Conservation (phyloP, 2,113 vertebrate species). For the Zapus hudsonius region DNA sequence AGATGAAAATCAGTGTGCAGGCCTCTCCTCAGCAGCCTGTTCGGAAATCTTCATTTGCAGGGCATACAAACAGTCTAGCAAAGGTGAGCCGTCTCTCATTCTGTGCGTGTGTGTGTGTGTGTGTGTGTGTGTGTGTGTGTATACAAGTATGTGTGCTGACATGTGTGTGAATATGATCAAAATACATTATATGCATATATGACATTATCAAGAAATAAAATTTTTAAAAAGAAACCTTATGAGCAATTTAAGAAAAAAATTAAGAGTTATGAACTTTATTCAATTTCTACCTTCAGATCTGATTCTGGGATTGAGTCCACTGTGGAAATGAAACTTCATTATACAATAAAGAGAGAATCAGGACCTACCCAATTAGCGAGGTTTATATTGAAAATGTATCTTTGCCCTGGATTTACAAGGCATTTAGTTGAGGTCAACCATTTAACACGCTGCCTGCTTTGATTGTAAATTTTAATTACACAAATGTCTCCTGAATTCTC, state of each 20-base stretch:
- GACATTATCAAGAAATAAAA: no score
- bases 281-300: not conserved
- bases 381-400: not conserved
- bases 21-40: not conserved
- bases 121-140: not conserved
- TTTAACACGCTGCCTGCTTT: not conserved
- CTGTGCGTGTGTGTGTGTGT: not conserved
- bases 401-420: not conserved
- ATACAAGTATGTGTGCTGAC: no score
- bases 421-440: not conserved
- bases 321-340: not conserved
- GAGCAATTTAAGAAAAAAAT: not conserved
- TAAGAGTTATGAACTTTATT: not conserved
- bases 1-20: not conserved
- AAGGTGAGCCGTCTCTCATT: rapidly evolving
- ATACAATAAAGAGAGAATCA: not conserved
- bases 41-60: not conserved
- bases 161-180: not conserved
- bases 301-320: not conserved
- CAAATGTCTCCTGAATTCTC: not conserved
- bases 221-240: not conserved
- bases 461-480: constrained; percentile 18
- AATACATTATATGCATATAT: no score
- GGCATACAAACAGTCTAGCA: no score
- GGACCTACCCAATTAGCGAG: not conserved